Conservation (phyloP, 2,113 vertebrate species). For the Choloepus hoffmanni region DNA sequence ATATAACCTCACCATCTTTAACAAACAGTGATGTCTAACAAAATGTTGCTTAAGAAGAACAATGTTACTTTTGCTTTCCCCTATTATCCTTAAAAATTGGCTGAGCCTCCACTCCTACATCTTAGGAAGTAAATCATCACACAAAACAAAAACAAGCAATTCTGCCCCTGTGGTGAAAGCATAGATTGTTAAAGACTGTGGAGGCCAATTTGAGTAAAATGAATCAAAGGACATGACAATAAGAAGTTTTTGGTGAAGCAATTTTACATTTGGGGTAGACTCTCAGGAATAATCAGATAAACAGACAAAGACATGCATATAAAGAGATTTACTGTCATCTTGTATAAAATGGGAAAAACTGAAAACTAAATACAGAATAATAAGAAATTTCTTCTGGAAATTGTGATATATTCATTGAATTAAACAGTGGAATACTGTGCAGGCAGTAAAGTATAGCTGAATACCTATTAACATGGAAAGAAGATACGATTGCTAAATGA, state of each 20-base stretch:
- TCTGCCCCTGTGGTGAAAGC: background rate
- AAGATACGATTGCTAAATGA: background rate
- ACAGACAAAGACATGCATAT: background rate
- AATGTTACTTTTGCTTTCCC: background rate
- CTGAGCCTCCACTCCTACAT: background rate
- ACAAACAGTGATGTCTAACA: background rate
- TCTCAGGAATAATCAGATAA: background rate
- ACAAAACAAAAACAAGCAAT: background rate
- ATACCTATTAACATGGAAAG: too few relatives aligned
- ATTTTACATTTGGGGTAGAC: background rate
- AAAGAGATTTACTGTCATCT: background rate
- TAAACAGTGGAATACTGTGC: background rate
- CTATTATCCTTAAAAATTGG: background rate
- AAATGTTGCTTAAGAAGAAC: background rate
- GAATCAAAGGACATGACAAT: background rate
- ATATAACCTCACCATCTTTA: fast-evolving
- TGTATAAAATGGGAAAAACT: background rate
- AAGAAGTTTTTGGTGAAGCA: background rate
- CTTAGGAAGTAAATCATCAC: background rate
- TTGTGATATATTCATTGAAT: too few relatives aligned
- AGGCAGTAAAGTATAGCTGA: background rate
- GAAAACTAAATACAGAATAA: background rate
- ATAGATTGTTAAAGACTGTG: background rate
- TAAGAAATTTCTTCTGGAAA: too few relatives aligned
- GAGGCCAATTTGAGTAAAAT: background rate